Percentiles rank a stretch among this genome's conserved stretches.
Conservation (phyloP, 2,113 vertebrate genomes). For the cat (Felis catus) region F.catus_Fca126_mat1.0 CM031415.1:121971501-121972000, state of each 20-base stretch:
- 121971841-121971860: background rate
- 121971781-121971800: background rate
- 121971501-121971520: background rate
- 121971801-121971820: background rate
- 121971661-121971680: background rate
- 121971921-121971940: background rate
- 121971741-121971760: background rate
- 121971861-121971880: background rate
- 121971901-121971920: background rate
- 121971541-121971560: background rate
- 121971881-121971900: background rate
- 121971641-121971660: background rate
- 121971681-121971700: background rate
- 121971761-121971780: background rate
- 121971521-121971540: background rate
- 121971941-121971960: no score
- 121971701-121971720: background rate
- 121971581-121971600: background rate
- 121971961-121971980: no score
- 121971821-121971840: background rate
- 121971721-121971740: background rate
- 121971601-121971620: background rate
- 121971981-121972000: background rate
- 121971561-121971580: background rate
- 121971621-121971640: background rate